A percentile compares a stretch with the other conserved stretches of the same genome.
These are phyloP conservation scores for Catharus ustulatus DNA, from an alignment of 2,797 vertebrate genomes.

Conservation along the genomic window DNA sequence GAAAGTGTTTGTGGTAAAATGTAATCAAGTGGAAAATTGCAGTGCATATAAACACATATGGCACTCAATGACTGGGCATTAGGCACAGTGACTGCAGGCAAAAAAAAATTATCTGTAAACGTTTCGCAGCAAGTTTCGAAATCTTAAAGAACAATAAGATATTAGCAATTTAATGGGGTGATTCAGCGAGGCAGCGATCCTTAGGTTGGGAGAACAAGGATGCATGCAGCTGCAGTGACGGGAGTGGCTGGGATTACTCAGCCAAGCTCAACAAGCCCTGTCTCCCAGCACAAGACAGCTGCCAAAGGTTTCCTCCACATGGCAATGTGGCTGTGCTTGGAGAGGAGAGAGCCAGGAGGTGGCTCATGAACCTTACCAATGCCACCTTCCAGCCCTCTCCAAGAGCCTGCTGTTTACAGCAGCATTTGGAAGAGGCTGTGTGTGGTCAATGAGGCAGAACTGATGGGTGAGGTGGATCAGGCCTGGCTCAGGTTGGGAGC, in stretches of 20 bases:
- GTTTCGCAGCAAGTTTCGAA: constrained; percentile 79
- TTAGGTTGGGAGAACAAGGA: constrained; percentile 72
- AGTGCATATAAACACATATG: constrained; percentile 81
- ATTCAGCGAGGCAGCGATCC: constrained; percentile 73
- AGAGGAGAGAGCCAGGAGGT: constrained; percentile 25
- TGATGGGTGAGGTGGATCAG: constrained; percentile 48
- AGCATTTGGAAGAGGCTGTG: constrained; percentile 9
- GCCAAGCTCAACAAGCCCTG: constrained; percentile 61
- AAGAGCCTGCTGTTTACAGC: constrained; percentile 43
- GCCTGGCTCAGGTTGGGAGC: constrained; percentile 38
- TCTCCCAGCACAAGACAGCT: constrained; percentile 49
- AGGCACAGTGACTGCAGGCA: constrained; percentile 80
- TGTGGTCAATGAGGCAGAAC: constrained; percentile 37
- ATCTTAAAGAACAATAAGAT: constrained; percentile 80
- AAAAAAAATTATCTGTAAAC: constrained; percentile 78
- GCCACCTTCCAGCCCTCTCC: constrained; percentile 32
- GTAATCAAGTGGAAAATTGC: constrained; percentile 82
- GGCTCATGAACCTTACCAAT: constrained; percentile 1
- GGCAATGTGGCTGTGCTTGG: constrained; percentile 33
- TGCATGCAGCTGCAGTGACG: constrained; percentile 57
- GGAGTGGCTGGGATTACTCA: constrained; percentile 64
- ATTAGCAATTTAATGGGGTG: constrained; percentile 80
- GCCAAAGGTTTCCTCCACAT: constrained; percentile 47
- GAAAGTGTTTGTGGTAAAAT: constrained; percentile 79
- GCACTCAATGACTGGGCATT: constrained; percentile 79